Percentiles rank a stretch among this genome's conserved stretches.
Evolutionary conservation across 2,797 vertebrate genomes (phyloP).

Genomic region (Alauda arvensis): DNA sequence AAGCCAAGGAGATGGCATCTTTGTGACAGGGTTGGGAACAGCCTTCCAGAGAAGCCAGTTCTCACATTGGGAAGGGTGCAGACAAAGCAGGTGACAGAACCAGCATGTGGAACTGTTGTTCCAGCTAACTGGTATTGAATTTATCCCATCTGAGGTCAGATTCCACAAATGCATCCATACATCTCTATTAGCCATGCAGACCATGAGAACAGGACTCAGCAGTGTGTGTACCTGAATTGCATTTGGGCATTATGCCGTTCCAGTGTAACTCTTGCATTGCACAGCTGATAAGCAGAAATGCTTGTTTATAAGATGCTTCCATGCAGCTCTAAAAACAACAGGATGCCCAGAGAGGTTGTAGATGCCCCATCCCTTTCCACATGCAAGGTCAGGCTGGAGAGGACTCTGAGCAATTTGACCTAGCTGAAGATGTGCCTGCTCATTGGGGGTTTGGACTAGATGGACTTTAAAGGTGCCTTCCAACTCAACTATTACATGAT

Average conservation of each 20-base stretch:
- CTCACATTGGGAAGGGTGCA: fast-evolving
- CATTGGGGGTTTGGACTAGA: neutral
- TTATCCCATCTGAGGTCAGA: neutral
- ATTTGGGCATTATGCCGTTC: neutral
- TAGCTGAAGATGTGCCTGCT: neutral
- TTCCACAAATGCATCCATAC: neutral
- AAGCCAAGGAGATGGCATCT: neutral
- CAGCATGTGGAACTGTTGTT: neutral
- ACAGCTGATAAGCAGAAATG: neutral
- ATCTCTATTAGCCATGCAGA: neutral
- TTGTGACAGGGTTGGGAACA: neutral
- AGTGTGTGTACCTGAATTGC: neutral
- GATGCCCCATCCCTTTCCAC: neutral
- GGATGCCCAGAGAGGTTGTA: neutral
- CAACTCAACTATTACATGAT: neutral
- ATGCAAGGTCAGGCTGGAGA: neutral
- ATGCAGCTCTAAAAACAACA: neutral
- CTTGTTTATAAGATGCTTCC: neutral
- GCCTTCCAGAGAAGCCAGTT: neutral
- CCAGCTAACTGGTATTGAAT: neutral
- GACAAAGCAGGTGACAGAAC: neutral
- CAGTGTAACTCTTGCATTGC: fast-evolving
- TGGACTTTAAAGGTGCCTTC: neutral
- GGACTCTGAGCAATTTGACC: neutral
- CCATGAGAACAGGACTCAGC: neutral